These are phyloP conservation scores for Nematopogon swammerdamellus DNA, from an alignment of 2,888 invertebrate species.

Conservation along the genomic window DNA sequence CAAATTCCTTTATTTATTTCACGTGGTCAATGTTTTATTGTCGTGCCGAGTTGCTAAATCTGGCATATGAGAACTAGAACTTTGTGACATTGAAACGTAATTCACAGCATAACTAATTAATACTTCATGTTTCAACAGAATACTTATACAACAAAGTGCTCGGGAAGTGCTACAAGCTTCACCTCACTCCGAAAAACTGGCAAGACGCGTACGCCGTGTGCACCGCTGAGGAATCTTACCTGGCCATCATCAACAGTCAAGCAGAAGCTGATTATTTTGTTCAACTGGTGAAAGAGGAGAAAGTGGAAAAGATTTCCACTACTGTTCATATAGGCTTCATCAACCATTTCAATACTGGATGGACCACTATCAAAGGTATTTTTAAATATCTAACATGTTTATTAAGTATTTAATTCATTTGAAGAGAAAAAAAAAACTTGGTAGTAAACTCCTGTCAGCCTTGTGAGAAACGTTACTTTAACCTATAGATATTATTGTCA, in stretches of 20 bases:
- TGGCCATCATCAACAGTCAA: constrained; percentile 25
- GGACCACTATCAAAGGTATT: constrained; percentile 26
- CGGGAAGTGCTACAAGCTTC: constrained; percentile 35
- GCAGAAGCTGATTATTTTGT: constrained; percentile 22
- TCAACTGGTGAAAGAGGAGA: no score
- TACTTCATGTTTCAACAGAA: constrained; percentile 15
- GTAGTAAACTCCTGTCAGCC: no score
- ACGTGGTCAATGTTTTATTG: no score
- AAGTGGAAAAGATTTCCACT: no score
- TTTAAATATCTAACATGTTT: constrained; percentile 5
- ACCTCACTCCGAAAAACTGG: constrained; percentile 28
- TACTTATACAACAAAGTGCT: constrained; percentile 21
- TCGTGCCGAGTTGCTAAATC: no score
- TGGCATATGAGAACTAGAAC: no score
- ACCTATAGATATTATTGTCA: no score
- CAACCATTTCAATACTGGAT: constrained; percentile 17
- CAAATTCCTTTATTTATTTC: no score
- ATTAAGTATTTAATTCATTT: background rate
- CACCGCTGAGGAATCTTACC: constrained; percentile 23
- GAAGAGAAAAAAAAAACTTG: no score
- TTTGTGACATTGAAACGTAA: no score
- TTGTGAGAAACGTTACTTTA: no score
- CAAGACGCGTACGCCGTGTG: constrained; percentile 27
- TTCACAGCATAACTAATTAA: no score
- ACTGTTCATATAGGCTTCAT: constrained; percentile 14